phyloP scores from a whole-genome alignment of 1,140 invertebrate species.

The Gerris buenoi region DNA sequence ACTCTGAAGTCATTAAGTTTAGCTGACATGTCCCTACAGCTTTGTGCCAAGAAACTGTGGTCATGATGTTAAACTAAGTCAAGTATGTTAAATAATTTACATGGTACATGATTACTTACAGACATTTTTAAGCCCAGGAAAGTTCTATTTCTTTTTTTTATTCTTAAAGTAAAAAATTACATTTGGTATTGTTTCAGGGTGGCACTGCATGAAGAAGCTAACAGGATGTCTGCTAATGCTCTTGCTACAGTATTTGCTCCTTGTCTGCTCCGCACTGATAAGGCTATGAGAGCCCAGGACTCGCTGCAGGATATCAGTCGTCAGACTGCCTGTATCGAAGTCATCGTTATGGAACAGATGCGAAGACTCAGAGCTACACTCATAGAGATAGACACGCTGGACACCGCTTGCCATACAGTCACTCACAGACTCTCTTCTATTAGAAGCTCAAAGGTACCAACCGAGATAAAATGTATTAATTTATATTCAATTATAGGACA shows the following conservation, averaged over 20 bases:
- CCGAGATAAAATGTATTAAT: too few species aligned
- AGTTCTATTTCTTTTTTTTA: slow-evolving; percentile 7
- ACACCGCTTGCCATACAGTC: slow-evolving; percentile 62
- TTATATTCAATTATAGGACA: too few species aligned
- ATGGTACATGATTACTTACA: too few species aligned
- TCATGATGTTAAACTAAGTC: too few species aligned
- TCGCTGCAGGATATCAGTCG: slow-evolving; percentile 63
- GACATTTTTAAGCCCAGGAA: neutral
- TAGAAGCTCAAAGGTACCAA: slow-evolving; percentile 53
- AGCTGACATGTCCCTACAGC: too few species aligned
- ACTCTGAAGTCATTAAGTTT: too few species aligned
- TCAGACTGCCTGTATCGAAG: slow-evolving; percentile 73
- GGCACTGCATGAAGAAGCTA: slow-evolving; percentile 69
- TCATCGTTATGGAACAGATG: slow-evolving; percentile 66
- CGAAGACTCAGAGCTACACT: slow-evolving; percentile 59
- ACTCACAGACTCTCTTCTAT: slow-evolving; percentile 54
- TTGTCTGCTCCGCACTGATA: slow-evolving; percentile 75
- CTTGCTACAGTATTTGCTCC: slow-evolving; percentile 91
- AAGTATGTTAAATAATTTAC: too few species aligned
- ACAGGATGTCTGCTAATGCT: slow-evolving; percentile 81
- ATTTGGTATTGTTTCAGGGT: slow-evolving; percentile 37
- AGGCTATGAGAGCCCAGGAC: slow-evolving; percentile 73
- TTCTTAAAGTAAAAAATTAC: neutral
- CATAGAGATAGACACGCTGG: slow-evolving; percentile 75
- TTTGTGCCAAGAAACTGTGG: too few species aligned